phyloP scores from a whole-genome alignment of 2,113 vertebrate genomes.

The Benthochromis sp. region DNA sequence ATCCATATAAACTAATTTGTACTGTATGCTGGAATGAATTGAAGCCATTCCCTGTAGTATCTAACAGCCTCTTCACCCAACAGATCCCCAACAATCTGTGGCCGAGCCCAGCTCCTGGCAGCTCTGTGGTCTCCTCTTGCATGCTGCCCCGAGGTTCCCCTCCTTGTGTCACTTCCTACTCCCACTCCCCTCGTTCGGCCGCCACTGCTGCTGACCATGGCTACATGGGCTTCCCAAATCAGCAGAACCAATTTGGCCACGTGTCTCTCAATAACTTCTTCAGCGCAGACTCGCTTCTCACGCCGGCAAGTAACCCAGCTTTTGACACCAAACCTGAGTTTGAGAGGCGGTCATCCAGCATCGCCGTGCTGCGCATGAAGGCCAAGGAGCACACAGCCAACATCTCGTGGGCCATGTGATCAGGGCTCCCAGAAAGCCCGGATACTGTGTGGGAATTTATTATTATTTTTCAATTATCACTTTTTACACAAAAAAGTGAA shows the following conservation, averaged over 20 bases:
- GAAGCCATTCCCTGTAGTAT: neutral
- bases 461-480: neutral
- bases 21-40: neutral
- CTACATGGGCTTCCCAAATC: constrained; percentile 89
- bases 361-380: constrained; percentile 98
- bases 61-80: constrained; percentile 35
- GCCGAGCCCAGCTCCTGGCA: constrained; percentile 78
- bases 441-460: neutral
- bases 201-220: constrained; percentile 73
- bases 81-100: constrained; percentile 98
- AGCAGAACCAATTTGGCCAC: constrained; percentile 94
- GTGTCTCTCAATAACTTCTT: constrained; percentile 97
- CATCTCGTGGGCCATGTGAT: constrained; percentile 98
- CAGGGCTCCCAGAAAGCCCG: neutral
- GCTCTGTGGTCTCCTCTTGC: constrained; percentile 91
- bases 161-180: constrained; percentile 90
- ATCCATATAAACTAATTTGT: neutral
- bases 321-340: constrained; percentile 97
- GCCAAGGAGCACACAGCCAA: constrained; percentile 97
- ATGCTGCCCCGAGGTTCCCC: constrained; percentile 91
- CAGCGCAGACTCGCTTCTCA: constrained; percentile 85
- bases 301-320: constrained; percentile 78
- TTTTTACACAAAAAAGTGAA: neutral
- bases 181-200: constrained; percentile 78
- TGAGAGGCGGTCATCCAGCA: constrained; percentile 94